Percentiles rank a stretch among this genome's conserved stretches.
Conservation (phyloP, 2,888 invertebrate species). For the Leptopilina syphax region DNA sequence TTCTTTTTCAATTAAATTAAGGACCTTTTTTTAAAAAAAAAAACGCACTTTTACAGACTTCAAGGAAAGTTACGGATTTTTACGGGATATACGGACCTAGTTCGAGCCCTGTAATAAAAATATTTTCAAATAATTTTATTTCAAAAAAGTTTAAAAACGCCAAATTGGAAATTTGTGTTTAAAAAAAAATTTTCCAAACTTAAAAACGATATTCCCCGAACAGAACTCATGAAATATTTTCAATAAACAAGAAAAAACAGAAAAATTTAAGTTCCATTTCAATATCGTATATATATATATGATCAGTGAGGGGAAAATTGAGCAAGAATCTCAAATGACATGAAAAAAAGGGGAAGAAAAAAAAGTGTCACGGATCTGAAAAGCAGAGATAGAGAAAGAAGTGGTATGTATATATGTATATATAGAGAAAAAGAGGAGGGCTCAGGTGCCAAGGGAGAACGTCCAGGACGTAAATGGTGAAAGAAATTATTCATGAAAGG, state of each 20-base stretch:
- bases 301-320: not conserved
- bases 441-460: slow-evolving; percentile 36
- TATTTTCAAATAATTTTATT: too few relatives aligned
- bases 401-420: not conserved
- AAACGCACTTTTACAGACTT: too few relatives aligned
- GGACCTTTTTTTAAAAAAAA: too few relatives aligned
- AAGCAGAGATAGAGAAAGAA: slow-evolving; percentile 23
- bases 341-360: not conserved
- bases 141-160: too few relatives aligned
- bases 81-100: too few relatives aligned
- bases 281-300: not conserved
- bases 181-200: too few relatives aligned
- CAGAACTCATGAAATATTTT: too few relatives aligned
- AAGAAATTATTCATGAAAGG: slow-evolving; percentile 68
- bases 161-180: too few relatives aligned
- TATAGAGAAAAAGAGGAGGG: not conserved
- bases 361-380: slow-evolving; percentile 11
- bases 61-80: too few relatives aligned
- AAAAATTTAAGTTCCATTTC: not conserved
- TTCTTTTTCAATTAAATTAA: too few relatives aligned
- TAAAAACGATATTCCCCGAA: too few relatives aligned
- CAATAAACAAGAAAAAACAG: not conserved
- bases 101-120: too few relatives aligned
- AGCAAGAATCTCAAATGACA: slow-evolving; percentile 11
- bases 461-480: slow-evolving; percentile 60